Base-by-base conservation (phyloP, 2,888 invertebrate genomes). In the Atrina japonica region DNA sequence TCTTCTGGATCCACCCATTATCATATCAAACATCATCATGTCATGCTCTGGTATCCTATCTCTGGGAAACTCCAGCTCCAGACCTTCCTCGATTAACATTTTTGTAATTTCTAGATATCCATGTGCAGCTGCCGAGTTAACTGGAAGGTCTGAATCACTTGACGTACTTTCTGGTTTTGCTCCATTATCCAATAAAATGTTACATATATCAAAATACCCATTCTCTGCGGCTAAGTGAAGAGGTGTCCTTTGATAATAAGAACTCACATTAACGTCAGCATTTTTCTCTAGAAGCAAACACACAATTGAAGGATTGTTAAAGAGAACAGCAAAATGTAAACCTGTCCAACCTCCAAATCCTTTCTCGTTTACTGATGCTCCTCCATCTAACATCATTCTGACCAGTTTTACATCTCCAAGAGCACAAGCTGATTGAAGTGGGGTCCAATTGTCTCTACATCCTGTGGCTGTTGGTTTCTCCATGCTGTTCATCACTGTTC, bases 211-310 rank as follows among this genome's bases (percentile, higher is more conserved):
- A 35, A 43, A 63, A 18, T 70, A 56, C 11, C 74, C 78, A 35
- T 70, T 66, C 40, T 64, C 64, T 0, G 77, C 76, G 2, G 80
- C 78, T 6, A 74, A 50, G 45, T 80, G 80, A 1, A 80, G 66
- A n/a, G 80, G 74, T 3, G 78, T 72, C 9, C 65, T 66, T 58
- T 64, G 60, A 25, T 65, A 61, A 9, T 30, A 29, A 3, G 66
- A 59, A 25, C 61, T 50, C 16, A 25, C n/a, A 25, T 77, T 72
- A 0, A 78, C 73, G 30, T 76, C 63, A n/a, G 75, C 76, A 9
- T 56, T 66, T 47, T 75, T 73, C 1, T 61, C 60, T 5, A 78
- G 50, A 2, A 80, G 59, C 40, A 59, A 23, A 6, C 49, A 23
- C 3, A 71, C 73, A 14, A 75, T 67, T 9, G 60, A 43, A 3